Percentiles rank a stretch among this genome's conserved stretches.
Evolutionary conservation across 92 coral and sea anemone genomes (phyloP).

Genomic region (Zoanthus gigantus): DNA sequence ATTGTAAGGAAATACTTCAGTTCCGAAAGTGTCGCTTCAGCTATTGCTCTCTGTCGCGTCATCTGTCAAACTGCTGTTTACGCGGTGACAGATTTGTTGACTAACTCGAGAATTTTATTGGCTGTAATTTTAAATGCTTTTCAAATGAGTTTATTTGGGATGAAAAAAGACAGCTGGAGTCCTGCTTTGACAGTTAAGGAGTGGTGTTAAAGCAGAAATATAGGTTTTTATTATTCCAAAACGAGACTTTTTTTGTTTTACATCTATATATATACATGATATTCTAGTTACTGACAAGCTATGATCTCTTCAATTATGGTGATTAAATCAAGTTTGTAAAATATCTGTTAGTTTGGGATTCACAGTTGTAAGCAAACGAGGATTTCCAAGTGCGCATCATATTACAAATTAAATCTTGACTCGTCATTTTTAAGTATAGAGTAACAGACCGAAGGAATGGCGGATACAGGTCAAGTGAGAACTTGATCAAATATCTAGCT

Average conservation of each 20-base stretch:
- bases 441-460: neutral
- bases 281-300: neutral
- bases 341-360: neutral
- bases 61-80: slow-evolving; percentile 3
- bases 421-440: neutral
- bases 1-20: neutral
- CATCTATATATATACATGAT: no score
- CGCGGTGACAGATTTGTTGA: neutral
- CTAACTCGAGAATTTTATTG: neutral
- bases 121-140: neutral
- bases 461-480: neutral
- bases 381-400: neutral
- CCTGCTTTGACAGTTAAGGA: neutral
- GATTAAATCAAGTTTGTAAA: neutral
- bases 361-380: neutral
- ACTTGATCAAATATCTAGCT: no score
- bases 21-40: neutral
- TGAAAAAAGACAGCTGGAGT: neutral
- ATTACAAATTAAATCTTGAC: neutral
- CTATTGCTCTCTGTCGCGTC: slow-evolving; percentile 4
- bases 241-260: neutral
- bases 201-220: neutral
- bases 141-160: slow-evolving; percentile 18
- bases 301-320: neutral
- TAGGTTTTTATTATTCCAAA: neutral